A percentile compares a stretch with the other conserved stretches of the same genome.
Conservation (phyloP, 2,113 vertebrate species). For the Myotis brandtii region DNA sequence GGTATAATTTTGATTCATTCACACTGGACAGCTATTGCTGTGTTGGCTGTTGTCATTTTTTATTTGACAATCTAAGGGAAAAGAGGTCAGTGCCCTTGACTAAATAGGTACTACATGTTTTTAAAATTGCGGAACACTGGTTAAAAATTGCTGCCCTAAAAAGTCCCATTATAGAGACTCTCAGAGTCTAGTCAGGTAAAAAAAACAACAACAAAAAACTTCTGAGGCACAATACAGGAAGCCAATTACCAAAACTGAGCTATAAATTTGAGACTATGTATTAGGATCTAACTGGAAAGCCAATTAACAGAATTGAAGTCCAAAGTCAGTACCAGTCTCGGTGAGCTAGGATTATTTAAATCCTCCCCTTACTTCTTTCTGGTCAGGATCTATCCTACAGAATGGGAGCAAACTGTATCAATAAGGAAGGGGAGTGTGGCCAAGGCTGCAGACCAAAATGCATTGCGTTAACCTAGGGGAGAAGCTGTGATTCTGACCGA, state of each 20-base stretch:
- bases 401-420: not conserved
- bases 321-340: not conserved
- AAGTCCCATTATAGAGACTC: not conserved
- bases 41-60: not conserved
- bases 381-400: not conserved
- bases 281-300: not conserved
- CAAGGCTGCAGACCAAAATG: not conserved
- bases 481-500: not conserved
- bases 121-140: not conserved
- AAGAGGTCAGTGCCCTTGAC: not conserved
- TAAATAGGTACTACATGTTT: not conserved
- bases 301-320: not conserved
- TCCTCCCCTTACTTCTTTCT: not conserved
- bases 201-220: not conserved
- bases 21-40: not conserved
- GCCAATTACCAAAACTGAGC: not conserved
- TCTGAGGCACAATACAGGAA: not conserved
- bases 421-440: not conserved
- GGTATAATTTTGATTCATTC: not conserved
- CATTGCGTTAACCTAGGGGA: not conserved
- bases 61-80: not conserved
- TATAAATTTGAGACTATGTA: not conserved
- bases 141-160: not conserved
- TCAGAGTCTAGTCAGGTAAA: not conserved
- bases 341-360: not conserved